phyloP scores from a whole-genome alignment of 2,113 vertebrate genomes.

The Trematomus loennbergii region DNA sequence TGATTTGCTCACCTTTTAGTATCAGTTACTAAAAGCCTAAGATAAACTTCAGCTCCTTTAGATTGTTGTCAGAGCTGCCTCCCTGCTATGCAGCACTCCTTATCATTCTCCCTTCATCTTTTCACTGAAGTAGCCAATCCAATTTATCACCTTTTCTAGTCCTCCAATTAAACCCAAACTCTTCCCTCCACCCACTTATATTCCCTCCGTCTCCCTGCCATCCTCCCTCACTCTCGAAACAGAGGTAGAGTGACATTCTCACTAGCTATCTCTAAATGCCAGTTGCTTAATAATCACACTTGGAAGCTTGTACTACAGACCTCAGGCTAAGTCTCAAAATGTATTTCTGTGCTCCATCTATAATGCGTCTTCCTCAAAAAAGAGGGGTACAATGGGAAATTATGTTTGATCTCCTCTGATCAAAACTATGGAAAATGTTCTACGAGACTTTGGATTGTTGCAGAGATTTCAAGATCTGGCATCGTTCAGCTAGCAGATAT shows the following conservation, averaged over 20 bases:
- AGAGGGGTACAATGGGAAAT: constrained; percentile 14
- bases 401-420: constrained; percentile 14
- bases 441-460: constrained; percentile 4
- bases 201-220: neutral
- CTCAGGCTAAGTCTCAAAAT: constrained; percentile 39
- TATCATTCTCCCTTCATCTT: constrained; percentile 31
- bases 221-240: constrained; percentile 6
- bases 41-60: constrained; percentile 37
- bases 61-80: constrained; percentile 21
- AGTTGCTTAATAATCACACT: constrained; percentile 61
- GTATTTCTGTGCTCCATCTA: constrained; percentile 8
- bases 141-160: constrained; percentile 20
- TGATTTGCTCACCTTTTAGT: constrained; percentile 44
- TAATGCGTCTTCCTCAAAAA: constrained; percentile 14
- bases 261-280: constrained; percentile 60
- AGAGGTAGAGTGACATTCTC: constrained; percentile 60
- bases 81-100: constrained; percentile 18
- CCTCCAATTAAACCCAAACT: constrained; percentile 42
- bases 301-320: constrained; percentile 52
- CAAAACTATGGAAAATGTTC: constrained; percentile 11
- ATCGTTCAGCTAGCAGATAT: constrained; percentile 37
- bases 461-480: constrained; percentile 4
- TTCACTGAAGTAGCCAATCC: constrained; percentile 30
- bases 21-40: constrained; percentile 39
- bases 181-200: neutral